phyloP scores from a whole-genome alignment of 2,797 vertebrate species.

The Myripristis murdjan region DNA sequence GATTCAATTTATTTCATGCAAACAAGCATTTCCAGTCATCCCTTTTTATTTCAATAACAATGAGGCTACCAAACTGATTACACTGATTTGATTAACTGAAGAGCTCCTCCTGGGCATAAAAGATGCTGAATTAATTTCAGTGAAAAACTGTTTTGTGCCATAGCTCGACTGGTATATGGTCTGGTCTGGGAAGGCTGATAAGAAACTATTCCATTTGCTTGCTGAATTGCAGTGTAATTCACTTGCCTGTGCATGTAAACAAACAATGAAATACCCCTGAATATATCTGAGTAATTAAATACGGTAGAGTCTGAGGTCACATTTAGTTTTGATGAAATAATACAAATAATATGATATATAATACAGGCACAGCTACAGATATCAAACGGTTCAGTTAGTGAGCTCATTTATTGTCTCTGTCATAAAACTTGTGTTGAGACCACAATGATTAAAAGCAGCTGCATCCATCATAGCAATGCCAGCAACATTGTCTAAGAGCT shows the following conservation, averaged over 20 bases:
- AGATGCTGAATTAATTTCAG: constrained; percentile 73
- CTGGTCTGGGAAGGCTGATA: constrained; percentile 76
- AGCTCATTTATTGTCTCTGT: constrained; percentile 74
- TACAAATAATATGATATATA: constrained; percentile 55
- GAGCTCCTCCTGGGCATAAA: constrained; percentile 72
- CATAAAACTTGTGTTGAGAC: constrained; percentile 65
- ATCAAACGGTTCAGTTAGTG: constrained; percentile 60
- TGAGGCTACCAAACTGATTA: constrained; percentile 71
- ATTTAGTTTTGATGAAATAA: constrained; percentile 73
- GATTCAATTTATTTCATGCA: constrained; percentile 68
- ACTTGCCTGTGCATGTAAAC: constrained; percentile 74
- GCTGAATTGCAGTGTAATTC: constrained; percentile 73
- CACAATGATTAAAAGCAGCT: constrained; percentile 69
- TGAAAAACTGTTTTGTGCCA: constrained; percentile 60
- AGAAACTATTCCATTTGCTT: constrained; percentile 73
- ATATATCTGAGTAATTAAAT: constrained; percentile 73
- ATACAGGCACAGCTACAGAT: constrained; percentile 58
- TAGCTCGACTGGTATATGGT: constrained; percentile 55
- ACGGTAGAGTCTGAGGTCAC: constrained; percentile 61
- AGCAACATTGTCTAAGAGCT: constrained; percentile 42
- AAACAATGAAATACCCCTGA: constrained; percentile 64
- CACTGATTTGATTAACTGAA: constrained; percentile 82
- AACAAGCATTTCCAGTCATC: constrained; percentile 71
- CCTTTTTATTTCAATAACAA: constrained; percentile 69
- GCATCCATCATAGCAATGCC: constrained; percentile 73